Evolutionary conservation across 2,797 vertebrate species (phyloP).

Genomic region (Sylvia borin): DNA sequence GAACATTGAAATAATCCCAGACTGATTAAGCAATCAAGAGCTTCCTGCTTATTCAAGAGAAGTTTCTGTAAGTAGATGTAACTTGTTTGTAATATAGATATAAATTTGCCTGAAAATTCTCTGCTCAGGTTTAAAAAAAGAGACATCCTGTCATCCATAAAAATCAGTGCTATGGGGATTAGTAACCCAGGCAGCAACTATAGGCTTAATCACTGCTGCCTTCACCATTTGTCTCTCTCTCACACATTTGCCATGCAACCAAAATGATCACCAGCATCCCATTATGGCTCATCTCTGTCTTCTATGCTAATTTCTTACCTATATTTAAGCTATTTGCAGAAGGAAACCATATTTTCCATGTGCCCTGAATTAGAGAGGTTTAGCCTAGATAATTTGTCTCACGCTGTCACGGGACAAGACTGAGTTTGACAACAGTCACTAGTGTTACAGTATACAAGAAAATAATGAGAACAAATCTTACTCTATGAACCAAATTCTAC

Average conservation of each 20-base stretch:
- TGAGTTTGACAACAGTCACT: neutral
- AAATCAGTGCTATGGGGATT: neutral
- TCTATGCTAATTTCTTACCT: neutral
- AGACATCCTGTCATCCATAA: neutral
- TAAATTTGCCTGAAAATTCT: neutral
- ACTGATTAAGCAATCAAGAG: neutral
- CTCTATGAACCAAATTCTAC: neutral
- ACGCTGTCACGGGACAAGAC: fast-evolving
- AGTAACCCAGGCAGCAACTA: neutral
- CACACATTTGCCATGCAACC: too few species aligned
- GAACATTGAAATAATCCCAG: neutral
- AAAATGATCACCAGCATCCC: neutral
- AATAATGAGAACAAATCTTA: neutral
- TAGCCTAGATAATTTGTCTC: neutral
- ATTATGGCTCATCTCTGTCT: neutral
- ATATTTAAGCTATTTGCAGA: neutral
- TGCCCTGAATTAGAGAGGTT: neutral
- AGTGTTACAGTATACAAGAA: neutral
- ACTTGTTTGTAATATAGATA: neutral
- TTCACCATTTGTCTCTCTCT: too few species aligned
- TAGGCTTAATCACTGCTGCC: neutral
- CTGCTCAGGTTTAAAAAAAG: neutral
- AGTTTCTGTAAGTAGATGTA: neutral
- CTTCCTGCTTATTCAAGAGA: neutral
- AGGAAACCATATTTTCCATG: neutral